A percentile compares a stretch with the other conserved stretches of the same genome.
These are phyloP conservation scores for Styela plicata DNA, from an alignment of 23 tunicate species.

Conservation along the genomic window DNA sequence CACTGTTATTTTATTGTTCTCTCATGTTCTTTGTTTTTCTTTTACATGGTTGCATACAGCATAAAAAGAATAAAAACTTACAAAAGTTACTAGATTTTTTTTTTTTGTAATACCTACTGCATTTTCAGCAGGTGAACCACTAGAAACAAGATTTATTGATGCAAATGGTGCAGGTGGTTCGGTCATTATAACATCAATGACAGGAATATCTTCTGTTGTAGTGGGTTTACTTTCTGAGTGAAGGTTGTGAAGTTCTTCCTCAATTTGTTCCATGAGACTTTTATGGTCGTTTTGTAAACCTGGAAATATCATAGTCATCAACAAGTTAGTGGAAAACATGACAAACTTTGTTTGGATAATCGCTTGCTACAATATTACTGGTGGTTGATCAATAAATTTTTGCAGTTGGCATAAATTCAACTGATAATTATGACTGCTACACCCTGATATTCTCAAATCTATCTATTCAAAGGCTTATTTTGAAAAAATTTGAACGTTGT, in stretches of 20 bases:
- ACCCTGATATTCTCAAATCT: too few species aligned
- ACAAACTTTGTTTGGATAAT: background rate
- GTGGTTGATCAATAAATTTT: too few species aligned
- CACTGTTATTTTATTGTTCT: too few species aligned
- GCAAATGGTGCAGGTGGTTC: slow-evolving; percentile 43
- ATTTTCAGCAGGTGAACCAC: slow-evolving; percentile 76
- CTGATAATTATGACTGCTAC: too few species aligned
- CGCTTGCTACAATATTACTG: too few species aligned
- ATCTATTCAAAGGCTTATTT: too few species aligned
- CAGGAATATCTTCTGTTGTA: background rate
- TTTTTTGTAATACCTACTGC: slow-evolving; percentile 27
- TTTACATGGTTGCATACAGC: too few species aligned
- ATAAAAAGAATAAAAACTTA: too few species aligned
- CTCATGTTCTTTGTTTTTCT: too few species aligned
- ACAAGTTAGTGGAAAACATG: background rate
- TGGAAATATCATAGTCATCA: background rate
- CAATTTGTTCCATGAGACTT: slow-evolving; percentile 67
- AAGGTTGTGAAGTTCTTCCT: slow-evolving; percentile 42
- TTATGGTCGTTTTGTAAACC: slow-evolving; percentile 81
- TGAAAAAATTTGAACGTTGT: too few species aligned
- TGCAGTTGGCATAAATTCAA: too few species aligned
- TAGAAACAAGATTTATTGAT: slow-evolving; percentile 52
- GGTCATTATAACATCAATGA: slow-evolving; percentile 6
- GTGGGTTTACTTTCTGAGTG: slow-evolving; percentile 32
- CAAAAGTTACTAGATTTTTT: too few species aligned